Conservation (phyloP, 2,113 vertebrate species). For the Delphinus delphis region DNA sequence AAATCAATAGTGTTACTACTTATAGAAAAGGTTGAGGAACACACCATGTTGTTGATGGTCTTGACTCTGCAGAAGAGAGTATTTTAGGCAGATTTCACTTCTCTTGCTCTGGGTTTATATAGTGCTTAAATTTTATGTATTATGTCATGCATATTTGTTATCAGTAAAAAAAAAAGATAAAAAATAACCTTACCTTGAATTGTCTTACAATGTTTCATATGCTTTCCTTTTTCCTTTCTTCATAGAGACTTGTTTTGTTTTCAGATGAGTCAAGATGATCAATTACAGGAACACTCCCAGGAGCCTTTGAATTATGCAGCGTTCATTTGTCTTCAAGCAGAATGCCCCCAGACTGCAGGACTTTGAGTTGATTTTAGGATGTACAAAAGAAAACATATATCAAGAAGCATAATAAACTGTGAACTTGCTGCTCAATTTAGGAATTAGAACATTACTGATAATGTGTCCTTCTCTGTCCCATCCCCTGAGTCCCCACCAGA, state of each 20-base stretch:
- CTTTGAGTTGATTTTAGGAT: background rate
- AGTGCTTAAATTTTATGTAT: background rate
- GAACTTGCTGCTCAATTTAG: background rate
- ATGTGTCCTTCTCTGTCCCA: background rate
- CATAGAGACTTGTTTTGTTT: background rate
- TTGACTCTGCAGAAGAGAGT: background rate
- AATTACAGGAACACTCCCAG: background rate
- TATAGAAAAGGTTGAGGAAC: background rate
- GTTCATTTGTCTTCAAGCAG: background rate
- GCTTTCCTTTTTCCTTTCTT: background rate
- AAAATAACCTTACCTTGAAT: background rate
- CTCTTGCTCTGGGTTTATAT: background rate
- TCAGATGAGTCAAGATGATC: background rate
- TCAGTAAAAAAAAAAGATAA: background rate
- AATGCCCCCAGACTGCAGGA: background rate
- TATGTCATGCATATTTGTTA: background rate
- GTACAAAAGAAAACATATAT: background rate
- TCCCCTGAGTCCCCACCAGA: background rate
- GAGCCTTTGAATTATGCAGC: background rate
- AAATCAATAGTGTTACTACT: background rate
- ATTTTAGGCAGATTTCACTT: background rate
- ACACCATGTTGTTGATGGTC: background rate
- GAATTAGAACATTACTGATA: background rate
- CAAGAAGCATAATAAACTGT: background rate
- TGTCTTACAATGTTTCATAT: background rate